Evolutionary conservation across 2,888 invertebrate genomes (phyloP).

Genomic region (Pristionchus entomophagus): DNA sequence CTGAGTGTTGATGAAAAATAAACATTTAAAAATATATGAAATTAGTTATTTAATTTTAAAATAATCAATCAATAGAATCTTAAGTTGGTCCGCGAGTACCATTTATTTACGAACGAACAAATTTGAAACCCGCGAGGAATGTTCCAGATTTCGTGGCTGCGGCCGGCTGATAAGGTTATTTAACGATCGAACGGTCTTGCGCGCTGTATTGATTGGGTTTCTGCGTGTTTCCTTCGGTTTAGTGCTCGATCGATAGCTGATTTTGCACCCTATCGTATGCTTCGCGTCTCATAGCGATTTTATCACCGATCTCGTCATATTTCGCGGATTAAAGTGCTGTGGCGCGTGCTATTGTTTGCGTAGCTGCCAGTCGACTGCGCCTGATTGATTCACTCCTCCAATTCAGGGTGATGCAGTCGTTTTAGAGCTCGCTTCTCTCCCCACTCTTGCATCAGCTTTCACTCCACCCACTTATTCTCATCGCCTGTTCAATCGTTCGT

Average conservation of each 20-base stretch:
- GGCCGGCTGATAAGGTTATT: not conserved
- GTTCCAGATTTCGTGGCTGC: not conserved
- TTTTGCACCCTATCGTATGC: not conserved
- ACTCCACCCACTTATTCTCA: not conserved
- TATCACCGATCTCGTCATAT: not conserved
- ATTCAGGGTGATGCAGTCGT: not conserved
- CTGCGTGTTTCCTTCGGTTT: not conserved
- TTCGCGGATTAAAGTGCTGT: not conserved
- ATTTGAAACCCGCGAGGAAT: conserved; percentile 11
- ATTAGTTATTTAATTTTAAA: not conserved
- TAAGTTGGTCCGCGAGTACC: not conserved
- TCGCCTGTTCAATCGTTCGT: conserved; percentile 25
- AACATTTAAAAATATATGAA: not conserved
- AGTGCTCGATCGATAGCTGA: not conserved
- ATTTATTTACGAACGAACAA: not conserved
- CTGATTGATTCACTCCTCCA: conserved; percentile 2
- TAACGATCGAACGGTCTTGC: not conserved
- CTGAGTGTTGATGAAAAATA: not conserved
- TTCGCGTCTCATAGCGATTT: not conserved
- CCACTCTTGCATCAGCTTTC: conserved; percentile 16
- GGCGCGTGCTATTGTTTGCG: not conserved
- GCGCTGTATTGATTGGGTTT: not conserved
- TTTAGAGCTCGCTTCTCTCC: not conserved
- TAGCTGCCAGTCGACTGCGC: not conserved
- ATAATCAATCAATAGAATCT: not conserved